A percentile compares a stretch with the other conserved stretches of the same genome.
Evolutionary conservation across 2,888 invertebrate genomes (phyloP).

Genomic region (Archips xylosteana): DNA sequence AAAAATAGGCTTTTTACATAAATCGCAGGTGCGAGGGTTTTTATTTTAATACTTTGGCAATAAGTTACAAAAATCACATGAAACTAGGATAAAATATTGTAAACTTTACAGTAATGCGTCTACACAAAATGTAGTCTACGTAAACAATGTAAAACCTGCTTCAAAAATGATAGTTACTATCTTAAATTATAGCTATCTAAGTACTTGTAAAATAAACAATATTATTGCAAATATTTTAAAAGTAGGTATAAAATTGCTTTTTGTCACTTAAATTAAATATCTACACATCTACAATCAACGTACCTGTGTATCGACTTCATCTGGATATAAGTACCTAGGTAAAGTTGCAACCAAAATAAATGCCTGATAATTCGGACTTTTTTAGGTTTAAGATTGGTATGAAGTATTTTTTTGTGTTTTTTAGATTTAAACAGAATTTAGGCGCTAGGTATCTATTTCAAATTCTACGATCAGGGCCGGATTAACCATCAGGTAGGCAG

Average conservation of each 20-base stretch:
- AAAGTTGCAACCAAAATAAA: not conserved
- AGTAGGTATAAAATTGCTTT: not conserved
- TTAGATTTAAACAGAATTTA: not conserved
- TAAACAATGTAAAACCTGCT: conserved; percentile 4
- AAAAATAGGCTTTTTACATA: conserved; percentile 14
- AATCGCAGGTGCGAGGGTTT: conserved; percentile 18
- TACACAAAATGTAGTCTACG: not conserved
- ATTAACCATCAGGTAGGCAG: too few relatives aligned
- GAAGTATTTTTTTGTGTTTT: too few relatives aligned
- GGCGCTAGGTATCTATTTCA: not conserved
- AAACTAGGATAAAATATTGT: conserved; percentile 1
- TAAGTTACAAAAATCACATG: conserved; percentile 5
- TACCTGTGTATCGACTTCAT: not conserved
- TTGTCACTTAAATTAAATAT: not conserved
- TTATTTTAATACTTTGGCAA: conserved; percentile 4
- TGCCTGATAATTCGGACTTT: not conserved
- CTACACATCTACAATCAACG: not conserved
- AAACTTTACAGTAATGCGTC: not conserved
- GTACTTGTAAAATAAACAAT: not conserved
- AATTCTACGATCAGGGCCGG: too few relatives aligned
- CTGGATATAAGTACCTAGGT: too few relatives aligned
- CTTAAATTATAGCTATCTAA: not conserved
- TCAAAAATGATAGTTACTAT: not conserved
- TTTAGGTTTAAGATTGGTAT: too few relatives aligned
- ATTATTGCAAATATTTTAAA: not conserved